Evolutionary conservation across 2,797 vertebrate genomes (phyloP).

Genomic region (Mormyrus hasselquistii): DNA sequence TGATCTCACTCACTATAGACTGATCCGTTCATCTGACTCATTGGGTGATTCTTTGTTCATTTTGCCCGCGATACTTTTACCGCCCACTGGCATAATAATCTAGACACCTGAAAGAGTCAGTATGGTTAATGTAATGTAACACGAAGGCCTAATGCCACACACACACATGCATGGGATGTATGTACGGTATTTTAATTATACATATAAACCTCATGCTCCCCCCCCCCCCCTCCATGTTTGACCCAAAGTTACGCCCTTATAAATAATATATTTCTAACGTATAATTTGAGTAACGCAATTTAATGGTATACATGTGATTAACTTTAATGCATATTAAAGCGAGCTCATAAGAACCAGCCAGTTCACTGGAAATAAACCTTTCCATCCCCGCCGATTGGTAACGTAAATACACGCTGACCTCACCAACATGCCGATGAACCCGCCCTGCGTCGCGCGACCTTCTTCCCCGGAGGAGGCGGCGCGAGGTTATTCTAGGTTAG

Average conservation of each 20-base stretch:
- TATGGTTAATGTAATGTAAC: not conserved
- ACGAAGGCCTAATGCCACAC: not conserved
- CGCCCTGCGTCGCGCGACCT: not conserved
- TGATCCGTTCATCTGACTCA: too few relatives aligned
- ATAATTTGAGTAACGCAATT: not conserved
- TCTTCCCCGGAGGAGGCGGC: conserved; percentile 25
- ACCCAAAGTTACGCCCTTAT: not conserved
- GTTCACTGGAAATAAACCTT: not conserved
- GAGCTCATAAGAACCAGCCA: not conserved
- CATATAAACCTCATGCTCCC: not conserved
- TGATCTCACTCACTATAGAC: not conserved
- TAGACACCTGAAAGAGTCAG: not conserved
- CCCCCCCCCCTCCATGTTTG: not conserved
- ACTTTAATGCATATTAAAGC: not conserved
- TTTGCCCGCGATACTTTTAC: too few relatives aligned
- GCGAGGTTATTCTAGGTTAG: conserved; percentile 24
- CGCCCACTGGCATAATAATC: not conserved
- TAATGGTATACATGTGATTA: not conserved
- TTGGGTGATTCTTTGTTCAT: too few relatives aligned
- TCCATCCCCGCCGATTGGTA: not conserved
- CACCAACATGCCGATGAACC: not conserved
- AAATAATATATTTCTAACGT: not conserved
- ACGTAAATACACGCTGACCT: not conserved
- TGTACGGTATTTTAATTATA: not conserved
- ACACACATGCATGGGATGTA: not conserved